Evolutionary conservation across 2,888 invertebrate genomes (phyloP), one percentile per base, ranked within the genome.

Genomic region (Teleiodes luculella): DNA sequence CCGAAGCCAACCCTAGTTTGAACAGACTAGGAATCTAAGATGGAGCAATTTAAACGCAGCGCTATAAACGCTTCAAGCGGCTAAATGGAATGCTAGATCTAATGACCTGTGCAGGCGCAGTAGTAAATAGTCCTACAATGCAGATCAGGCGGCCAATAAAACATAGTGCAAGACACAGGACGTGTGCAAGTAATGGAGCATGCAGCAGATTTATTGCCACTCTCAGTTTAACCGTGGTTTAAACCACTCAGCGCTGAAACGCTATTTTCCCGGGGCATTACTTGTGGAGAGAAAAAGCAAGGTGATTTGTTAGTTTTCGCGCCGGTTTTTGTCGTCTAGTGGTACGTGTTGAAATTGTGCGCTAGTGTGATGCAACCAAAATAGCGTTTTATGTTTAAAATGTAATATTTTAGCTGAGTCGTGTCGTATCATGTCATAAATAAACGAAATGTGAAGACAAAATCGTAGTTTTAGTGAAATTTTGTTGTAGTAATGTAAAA

Each of bases 181-280:
- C 62, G 61, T 60, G 63, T 61, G 61, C 65, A 65, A 67, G 74
- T 76, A 77, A 78, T 76, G 75, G 76, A 71, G 66, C 73, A 69
- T 66, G 67, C 63, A 68, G 63, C 64, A 73, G 72, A 76, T 78
- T 76, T 78, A 78, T 76, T 7, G 46, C 50, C 16, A 13, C 54
- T 49, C 58, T 54, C 54, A 41, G 58, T 53, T 20, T 20, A 43
- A 43, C 24, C 28, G 43, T 43, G 43, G 43, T 51, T 59, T 59
- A 59, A 55, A 55, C 47, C 55, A 56, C 57, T 56, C 57, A 45
- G 53, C 55, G 53, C 52, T 51, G 39, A 55, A 55, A 30, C 51
- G 55, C 50, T 57, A 56, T 53, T 59, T 53, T 43, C 55, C 55
- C 33, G 31, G 50, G 45, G 46, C 50, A 37, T 53, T 53, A 53